phyloP scores from a whole-genome alignment of 1,140 invertebrate genomes.

The Berghia stephanieae region DNA sequence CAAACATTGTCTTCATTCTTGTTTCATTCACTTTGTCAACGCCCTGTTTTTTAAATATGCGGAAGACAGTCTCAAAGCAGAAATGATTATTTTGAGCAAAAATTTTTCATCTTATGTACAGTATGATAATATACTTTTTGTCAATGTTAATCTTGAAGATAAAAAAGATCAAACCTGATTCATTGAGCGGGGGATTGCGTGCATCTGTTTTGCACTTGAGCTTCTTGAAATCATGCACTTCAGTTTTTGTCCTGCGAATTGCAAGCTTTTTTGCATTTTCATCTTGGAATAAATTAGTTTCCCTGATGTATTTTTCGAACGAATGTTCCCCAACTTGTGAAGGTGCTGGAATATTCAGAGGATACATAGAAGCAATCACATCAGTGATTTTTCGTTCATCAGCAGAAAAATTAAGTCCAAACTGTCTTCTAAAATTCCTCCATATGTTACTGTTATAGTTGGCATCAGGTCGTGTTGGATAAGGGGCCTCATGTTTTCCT shows the following conservation, averaged over 20 bases:
- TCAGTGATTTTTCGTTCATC: constrained; percentile 59
- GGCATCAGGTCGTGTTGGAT: constrained; percentile 52
- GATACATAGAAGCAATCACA: constrained; percentile 62
- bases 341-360: constrained; percentile 62
- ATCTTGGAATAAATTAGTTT: constrained; percentile 57
- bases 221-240: constrained; percentile 55
- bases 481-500: constrained; percentile 59
- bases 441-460: constrained; percentile 66
- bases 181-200: constrained; percentile 64
- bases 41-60: no score
- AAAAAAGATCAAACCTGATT: no score
- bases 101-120: neutral
- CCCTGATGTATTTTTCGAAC: constrained; percentile 61
- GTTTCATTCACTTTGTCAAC: no score
- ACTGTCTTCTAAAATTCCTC: constrained; percentile 62
- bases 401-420: constrained; percentile 55
- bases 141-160: no score
- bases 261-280: constrained; percentile 56
- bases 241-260: constrained; percentile 55
- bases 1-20: no score
- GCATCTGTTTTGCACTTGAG: constrained; percentile 56
- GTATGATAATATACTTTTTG: constrained; percentile 47
- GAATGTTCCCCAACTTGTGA: constrained; percentile 60
- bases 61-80: no score
- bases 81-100: no score